phyloP scores from a whole-genome alignment of 2,888 invertebrate genomes.

The Coelinius sp. region DNA sequence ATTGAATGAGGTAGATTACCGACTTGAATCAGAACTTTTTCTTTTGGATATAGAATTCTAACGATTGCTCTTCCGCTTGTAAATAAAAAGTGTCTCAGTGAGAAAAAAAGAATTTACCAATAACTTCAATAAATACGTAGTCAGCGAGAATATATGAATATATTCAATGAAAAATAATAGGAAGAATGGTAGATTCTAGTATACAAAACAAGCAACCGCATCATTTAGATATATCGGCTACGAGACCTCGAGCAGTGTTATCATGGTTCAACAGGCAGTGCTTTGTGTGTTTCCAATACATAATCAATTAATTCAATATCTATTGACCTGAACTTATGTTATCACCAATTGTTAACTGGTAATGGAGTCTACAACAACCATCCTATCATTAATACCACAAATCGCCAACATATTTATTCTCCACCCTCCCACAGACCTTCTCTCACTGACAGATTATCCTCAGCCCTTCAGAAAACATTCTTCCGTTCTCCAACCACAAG shows the following conservation, averaged over 20 bases:
- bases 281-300: slow-evolving; percentile 18
- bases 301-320: slow-evolving; percentile 24
- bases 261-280: slow-evolving; percentile 19
- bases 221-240: not conserved
- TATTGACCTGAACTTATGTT: slow-evolving; percentile 21
- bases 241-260: slow-evolving; percentile 4
- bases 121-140: too few relatives aligned
- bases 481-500: not conserved
- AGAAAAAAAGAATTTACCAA: too few relatives aligned
- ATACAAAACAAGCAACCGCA: not conserved
- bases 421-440: not conserved
- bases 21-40: too few relatives aligned
- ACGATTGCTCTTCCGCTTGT: too few relatives aligned
- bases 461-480: not conserved
- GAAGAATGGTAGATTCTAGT: not conserved
- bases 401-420: not conserved
- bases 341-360: not conserved
- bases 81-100: too few relatives aligned
- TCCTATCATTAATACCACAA: not conserved
- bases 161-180: too few relatives aligned
- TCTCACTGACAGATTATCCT: not conserved
- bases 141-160: too few relatives aligned
- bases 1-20: too few relatives aligned
- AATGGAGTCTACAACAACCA: not conserved
- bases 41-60: too few relatives aligned